Base-by-base conservation (phyloP, 2,113 vertebrate species). In the Campylomormyrus tamandua region DNA sequence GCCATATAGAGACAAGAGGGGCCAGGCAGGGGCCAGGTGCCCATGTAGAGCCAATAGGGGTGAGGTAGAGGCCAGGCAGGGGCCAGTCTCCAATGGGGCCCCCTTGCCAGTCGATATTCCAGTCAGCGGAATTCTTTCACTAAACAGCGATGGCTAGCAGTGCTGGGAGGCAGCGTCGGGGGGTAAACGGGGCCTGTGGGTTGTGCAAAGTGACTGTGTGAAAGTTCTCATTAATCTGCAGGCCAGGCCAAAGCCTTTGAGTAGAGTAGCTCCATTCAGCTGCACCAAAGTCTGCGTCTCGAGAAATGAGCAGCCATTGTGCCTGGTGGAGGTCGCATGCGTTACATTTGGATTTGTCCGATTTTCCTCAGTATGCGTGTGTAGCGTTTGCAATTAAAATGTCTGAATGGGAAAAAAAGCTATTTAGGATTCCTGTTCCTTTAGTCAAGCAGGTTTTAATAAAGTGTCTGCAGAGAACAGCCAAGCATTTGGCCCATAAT, bases 381-480 rank as follows among this genome's bases (percentile, higher is more conserved):
- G 45, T 27, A 15, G 46, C 24, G 11, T 77, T 49, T 24, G 21
- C 10, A 85, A 85, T 85, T 85, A 85, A 85, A 85, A 85, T 46
- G 10, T 31, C 83, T 85, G 45, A 85, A 24, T 49, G 83, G 21
- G 15, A 49, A 5, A 48, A 9, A 84, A 49, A 85, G 4, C 46
- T 85, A 85, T 85, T 50, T 85, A 85, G n/a, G 83, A 13, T 85
- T 85, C 45, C 45, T 48, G n/a, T 85, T 48, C n/a, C 45, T 85
- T 85, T 17, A 49, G 24, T 49, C 42, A 49, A 10, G 45, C 9
- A 11, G 39, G n/a, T 11, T 46, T 85, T 50, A 85, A 85, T 85
- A 85, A 49, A 50, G 24, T 17, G 39, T 46, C 48, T 27, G 45
- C 42, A 85, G 83, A 11, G 45, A 39, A 13, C 39, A 84, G 24